A percentile compares a stretch with the other conserved stretches of the same genome.
Evolutionary conservation across 2,797 vertebrate genomes (phyloP).

Genomic region (Gymnodraco acuticeps): DNA sequence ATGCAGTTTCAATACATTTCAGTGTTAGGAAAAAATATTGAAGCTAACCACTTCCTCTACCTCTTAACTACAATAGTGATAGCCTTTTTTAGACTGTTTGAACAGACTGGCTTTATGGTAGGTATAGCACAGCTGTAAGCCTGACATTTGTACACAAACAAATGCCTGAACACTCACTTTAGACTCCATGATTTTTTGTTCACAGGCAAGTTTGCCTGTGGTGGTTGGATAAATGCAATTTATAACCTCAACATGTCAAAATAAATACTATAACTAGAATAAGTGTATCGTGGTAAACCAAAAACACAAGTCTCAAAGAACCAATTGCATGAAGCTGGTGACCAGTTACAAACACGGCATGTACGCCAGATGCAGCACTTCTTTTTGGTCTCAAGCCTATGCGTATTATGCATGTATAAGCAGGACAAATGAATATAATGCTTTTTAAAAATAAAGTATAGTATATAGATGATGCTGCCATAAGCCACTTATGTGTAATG

Average conservation of each 20-base stretch:
- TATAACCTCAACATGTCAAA: background rate
- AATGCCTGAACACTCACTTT: constrained; percentile 5
- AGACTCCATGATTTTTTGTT: constrained; percentile 5
- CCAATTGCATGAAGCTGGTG: background rate
- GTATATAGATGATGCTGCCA: background rate
- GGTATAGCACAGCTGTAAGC: background rate
- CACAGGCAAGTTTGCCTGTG: background rate
- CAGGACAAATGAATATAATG: background rate
- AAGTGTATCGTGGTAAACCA: constrained; percentile 9
- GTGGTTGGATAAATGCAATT: background rate
- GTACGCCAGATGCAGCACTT: background rate
- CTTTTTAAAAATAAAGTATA: no score
- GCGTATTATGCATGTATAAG: background rate
- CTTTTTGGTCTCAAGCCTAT: background rate
- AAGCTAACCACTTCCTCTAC: constrained; percentile 8
- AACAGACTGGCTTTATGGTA: background rate
- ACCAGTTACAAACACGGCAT: no score
- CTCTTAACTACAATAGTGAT: constrained; percentile 22
- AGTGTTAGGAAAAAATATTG: constrained; percentile 27
- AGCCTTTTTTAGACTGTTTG: constrained; percentile 28
- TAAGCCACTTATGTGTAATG: background rate
- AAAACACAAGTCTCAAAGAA: background rate
- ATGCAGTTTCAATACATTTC: constrained; percentile 44
- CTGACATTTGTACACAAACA: constrained; percentile 10
- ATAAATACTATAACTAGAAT: background rate